A percentile compares a stretch with the other conserved stretches of the same genome.
phyloP scores from a whole-genome alignment of 2,888 invertebrate genomes.

The Mythimna vitellina region DNA sequence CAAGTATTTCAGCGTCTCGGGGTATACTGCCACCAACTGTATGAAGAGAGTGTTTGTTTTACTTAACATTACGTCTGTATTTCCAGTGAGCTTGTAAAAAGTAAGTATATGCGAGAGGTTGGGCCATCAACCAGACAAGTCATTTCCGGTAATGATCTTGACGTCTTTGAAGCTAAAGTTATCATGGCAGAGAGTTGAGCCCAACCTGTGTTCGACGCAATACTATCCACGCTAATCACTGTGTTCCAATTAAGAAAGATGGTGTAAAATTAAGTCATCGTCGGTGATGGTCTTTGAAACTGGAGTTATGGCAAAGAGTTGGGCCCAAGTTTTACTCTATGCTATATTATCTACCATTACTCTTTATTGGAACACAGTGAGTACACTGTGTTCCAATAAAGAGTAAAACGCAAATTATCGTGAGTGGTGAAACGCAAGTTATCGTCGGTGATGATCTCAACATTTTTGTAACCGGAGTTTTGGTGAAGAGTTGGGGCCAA shows the following conservation, averaged over 20 bases:
- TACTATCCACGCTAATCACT: constrained; percentile 78
- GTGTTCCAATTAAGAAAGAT: constrained; percentile 91
- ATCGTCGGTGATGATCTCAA: constrained; percentile 94
- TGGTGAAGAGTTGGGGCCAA: neutral
- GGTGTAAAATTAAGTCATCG: constrained; percentile 92
- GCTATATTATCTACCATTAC: neutral
- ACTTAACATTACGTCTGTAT: too few species aligned
- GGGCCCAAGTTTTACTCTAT: neutral
- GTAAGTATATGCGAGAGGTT: too few species aligned
- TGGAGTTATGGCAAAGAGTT: too few species aligned
- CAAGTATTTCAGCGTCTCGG: constrained; percentile 87
- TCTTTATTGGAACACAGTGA: too few species aligned
- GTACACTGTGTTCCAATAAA: constrained; percentile 91
- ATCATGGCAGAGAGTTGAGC: too few species aligned
- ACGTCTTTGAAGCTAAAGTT: constrained; percentile 79
- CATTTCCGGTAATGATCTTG: constrained; percentile 94
- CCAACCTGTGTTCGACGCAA: neutral
- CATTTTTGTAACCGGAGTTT: constrained; percentile 75
- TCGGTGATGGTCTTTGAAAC: constrained; percentile 90
- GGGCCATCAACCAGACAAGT: constrained; percentile 87
- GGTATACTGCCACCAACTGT: constrained; percentile 74
- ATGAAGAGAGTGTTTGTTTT: neutral
- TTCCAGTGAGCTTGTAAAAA: too few species aligned
- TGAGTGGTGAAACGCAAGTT: constrained; percentile 92
- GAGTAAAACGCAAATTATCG: constrained; percentile 93